Percentiles rank a stretch among this genome's conserved stretches.
These are phyloP conservation scores for Taenioides sp. DNA, from an alignment of 2,797 vertebrate species.

Conservation along the genomic window DNA sequence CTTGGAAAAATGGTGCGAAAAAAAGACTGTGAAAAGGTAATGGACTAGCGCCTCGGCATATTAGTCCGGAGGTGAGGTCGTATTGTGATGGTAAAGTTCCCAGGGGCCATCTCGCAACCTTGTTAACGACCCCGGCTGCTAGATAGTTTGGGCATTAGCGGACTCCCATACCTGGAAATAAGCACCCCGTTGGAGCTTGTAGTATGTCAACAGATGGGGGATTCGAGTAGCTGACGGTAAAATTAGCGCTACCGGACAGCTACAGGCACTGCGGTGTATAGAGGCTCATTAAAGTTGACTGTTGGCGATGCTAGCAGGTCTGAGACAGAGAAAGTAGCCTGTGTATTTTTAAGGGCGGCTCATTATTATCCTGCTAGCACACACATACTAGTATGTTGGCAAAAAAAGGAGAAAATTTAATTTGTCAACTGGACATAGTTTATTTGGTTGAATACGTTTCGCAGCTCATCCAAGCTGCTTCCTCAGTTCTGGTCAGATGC, in stretches of 20 bases:
- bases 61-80: neutral
- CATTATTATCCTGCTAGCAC: constrained; percentile 56
- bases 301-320: constrained; percentile 40
- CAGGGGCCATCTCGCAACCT: constrained; percentile 24
- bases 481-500: too few species aligned
- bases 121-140: constrained; percentile 16
- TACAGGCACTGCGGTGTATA: constrained; percentile 22
- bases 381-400: neutral
- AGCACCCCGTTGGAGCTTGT: constrained; percentile 26
- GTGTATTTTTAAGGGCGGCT: constrained; percentile 50
- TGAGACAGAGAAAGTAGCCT: constrained; percentile 14
- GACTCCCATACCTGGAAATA: constrained; percentile 33
- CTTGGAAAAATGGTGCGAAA: constrained; percentile 16
- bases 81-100: constrained; percentile 19
- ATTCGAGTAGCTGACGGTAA: constrained; percentile 41
- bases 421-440: too few species aligned
- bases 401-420: too few species aligned
- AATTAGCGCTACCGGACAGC: constrained; percentile 27
- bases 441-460: too few species aligned
- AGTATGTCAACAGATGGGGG: constrained; percentile 50
- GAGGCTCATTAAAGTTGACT: constrained; percentile 61
- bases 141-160: constrained; percentile 46
- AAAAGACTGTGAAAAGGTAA: constrained; percentile 10
- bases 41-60: constrained; percentile 6
- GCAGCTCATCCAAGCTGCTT: too few species aligned